Evolutionary conservation across 2,888 invertebrate species (phyloP), one percentile per base, ranked within the genome.

Genomic region (Mycalesis mineus): DNA sequence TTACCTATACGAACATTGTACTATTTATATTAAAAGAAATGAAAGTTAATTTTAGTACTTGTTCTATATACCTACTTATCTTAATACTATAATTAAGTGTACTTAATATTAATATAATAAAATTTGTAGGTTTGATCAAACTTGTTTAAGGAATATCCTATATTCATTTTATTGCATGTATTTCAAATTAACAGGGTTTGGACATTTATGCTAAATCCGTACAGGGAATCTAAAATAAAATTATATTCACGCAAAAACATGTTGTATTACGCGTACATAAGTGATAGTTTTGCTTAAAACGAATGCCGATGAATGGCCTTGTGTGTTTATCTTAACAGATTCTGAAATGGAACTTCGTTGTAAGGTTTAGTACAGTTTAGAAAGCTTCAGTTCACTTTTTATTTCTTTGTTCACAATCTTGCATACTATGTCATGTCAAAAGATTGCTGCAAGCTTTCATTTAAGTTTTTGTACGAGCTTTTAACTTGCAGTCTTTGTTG

Each of bases 271-370:
- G 7, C 39, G 1, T 0, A 1, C 7, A 13, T 37, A 49, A 6
- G 28, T 13, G 9, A 14, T 22, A 49, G 14, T 49, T 28, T 49
- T 9, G 49, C 13, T 1, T 49, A 28, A 28, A 28, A 8, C 2
- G 13, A 49, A 49, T 14, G 7, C 13, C 8, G 11, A 7, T 37
- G 28, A 8, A 13, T 9, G 39, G 9, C 41, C 39, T 52, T 52
- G 40, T 41, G n/a, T 41, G 14, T 57, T 57, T 53, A 52, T 57
- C 52, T 47, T 57, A 57, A 41, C 31, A 57, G 57, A 53, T 47
- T 56, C 37, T 52, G 39, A 22, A 57, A 57, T 51, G 22, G 50
- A 22, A 29, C 51, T 57, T 57, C 45, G 39, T 51, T 51, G 44
- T 39, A 45, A 42, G 17, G 51, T 22, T 45, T 57, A 50, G 50